Conservation (phyloP, 2,113 vertebrate species). For the Gambusia holbrooki region DNA sequence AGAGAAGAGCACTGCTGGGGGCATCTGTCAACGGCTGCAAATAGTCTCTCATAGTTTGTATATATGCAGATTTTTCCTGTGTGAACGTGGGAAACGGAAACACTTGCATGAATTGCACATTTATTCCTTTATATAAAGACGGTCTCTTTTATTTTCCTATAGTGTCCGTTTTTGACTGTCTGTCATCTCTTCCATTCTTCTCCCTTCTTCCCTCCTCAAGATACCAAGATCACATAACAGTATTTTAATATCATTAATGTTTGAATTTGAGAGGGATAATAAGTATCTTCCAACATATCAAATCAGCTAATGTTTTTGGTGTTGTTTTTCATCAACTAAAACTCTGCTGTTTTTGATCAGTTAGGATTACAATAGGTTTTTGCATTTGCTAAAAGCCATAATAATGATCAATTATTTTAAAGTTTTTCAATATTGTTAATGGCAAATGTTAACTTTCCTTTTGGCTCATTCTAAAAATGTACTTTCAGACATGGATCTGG, state of each 20-base stretch:
- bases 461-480: too few relatives aligned
- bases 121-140: neutral
- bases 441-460: neutral
- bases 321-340: neutral
- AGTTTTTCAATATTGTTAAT: neutral
- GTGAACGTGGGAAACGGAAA: neutral
- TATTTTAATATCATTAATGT: neutral
- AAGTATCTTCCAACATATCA: neutral
- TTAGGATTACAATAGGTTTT: too few relatives aligned
- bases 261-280: neutral
- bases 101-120: neutral
- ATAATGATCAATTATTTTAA: neutral
- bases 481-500: too few relatives aligned
- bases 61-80: neutral
- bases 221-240: neutral
- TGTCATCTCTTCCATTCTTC: neutral
- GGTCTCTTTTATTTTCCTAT: neutral
- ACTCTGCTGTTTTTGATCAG: too few relatives aligned
- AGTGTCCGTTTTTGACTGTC: neutral
- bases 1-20: constrained; percentile 1
- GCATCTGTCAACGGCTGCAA: constrained; percentile 36
- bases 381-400: too few relatives aligned
- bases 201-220: neutral
- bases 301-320: neutral
- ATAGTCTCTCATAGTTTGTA: neutral